These are phyloP conservation scores for Acronicta leporina DNA, from an alignment of 2,888 invertebrate genomes.

Conservation along the genomic window DNA sequence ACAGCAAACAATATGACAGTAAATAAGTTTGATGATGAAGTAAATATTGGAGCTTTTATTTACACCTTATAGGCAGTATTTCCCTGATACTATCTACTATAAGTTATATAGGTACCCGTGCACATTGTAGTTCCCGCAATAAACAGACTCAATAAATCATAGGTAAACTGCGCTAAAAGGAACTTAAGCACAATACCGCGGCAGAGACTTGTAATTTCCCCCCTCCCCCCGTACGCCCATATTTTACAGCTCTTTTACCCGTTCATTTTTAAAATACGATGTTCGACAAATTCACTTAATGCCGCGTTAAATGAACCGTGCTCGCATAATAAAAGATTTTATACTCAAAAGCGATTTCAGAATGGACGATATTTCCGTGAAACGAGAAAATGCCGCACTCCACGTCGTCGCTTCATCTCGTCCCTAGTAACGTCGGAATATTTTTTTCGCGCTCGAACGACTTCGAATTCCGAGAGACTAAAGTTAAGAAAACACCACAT, in stretches of 20 bases:
- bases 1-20: too few relatives aligned
- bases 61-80: background rate
- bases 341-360: conserved; percentile 84
- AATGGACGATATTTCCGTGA: conserved; percentile 83
- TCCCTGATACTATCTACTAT: conserved; percentile 1
- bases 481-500: conserved; percentile 69
- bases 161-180: conserved; percentile 65
- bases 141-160: conserved; percentile 57
- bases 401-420: conserved; percentile 69
- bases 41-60: too few relatives aligned
- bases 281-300: conserved; percentile 88
- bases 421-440: conserved; percentile 67
- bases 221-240: conserved; percentile 61
- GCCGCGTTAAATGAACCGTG: conserved; percentile 87
- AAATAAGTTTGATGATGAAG: too few relatives aligned
- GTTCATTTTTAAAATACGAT: conserved; percentile 86
- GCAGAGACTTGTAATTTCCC: conserved; percentile 66
- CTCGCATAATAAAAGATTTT: conserved; percentile 88
- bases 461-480: conserved; percentile 62
- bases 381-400: conserved; percentile 72
- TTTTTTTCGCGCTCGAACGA: conserved; percentile 73
- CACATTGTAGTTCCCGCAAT: conserved; percentile 44
- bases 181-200: conserved; percentile 68
- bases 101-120: conserved; percentile 9
- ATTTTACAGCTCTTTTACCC: conserved; percentile 80